Conservation (phyloP, 2,113 vertebrate genomes). For the Protobothrops flavoviridis region DNA sequence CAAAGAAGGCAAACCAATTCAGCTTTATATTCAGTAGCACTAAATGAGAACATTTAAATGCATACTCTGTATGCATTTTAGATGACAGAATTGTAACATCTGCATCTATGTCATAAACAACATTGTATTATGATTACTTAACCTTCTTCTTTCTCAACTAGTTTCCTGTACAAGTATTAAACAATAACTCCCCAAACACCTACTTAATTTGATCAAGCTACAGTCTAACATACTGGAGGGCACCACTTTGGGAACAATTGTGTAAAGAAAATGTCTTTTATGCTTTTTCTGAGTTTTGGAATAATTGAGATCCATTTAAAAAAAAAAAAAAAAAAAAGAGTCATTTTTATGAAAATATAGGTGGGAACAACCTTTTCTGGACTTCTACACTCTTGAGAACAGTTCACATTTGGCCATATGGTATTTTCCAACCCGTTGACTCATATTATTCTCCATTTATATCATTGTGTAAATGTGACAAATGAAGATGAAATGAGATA, state of each 20-base stretch:
- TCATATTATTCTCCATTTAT: conserved; percentile 24
- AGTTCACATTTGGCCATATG: conserved; percentile 4
- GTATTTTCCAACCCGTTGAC: conserved; percentile 41
- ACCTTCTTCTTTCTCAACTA: background rate
- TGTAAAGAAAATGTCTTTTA: background rate
- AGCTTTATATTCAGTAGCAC: background rate
- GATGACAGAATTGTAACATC: conserved; percentile 29
- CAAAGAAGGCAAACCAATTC: background rate
- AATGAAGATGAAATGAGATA: conserved; percentile 47
- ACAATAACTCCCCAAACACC: background rate
- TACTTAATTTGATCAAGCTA: background rate
- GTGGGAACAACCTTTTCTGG: conserved; percentile 23
- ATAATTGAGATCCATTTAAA: conserved; percentile 23
- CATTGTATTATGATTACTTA: background rate
- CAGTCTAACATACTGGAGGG: conserved; percentile 35
- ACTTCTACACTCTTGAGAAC: conserved; percentile 48
- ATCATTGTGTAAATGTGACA: conserved; percentile 29
- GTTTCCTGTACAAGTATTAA: background rate
- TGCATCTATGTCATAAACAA: conserved; percentile 8
- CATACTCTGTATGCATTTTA: conserved; percentile 27
- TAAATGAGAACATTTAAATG: background rate
- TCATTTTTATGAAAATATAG: conserved; percentile 32
- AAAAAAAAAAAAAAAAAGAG: conserved; percentile 34
- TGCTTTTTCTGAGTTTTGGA: conserved; percentile 9
- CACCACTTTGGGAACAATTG: background rate